Conservation (phyloP, 2,888 invertebrate species). For the Trissoscelio sp. region DNA sequence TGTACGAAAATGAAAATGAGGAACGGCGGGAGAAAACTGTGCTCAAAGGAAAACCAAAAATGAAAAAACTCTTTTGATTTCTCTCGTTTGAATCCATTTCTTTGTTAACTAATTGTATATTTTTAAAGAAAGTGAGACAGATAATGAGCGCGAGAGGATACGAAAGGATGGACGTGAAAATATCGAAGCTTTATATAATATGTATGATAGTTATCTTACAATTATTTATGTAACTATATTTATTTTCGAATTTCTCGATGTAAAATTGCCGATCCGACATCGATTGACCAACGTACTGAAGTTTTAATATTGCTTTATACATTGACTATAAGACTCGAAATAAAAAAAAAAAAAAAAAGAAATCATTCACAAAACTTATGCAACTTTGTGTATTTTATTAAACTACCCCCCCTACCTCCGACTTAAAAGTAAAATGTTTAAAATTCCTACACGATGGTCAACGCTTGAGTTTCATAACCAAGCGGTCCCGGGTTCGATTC, state of each 20-base stretch:
- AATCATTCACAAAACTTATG: conserved; percentile 48
- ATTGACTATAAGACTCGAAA: conserved; percentile 80
- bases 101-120: conserved; percentile 53
- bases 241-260: conserved; percentile 81
- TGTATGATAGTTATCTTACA: conserved; percentile 82
- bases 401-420: too few species aligned
- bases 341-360: conserved; percentile 69
- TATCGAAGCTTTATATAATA: conserved; percentile 79
- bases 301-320: conserved; percentile 83
- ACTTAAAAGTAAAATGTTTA: too few species aligned
- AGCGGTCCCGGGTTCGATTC: too few species aligned
- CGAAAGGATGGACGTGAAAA: conserved; percentile 69
- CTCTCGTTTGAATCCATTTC: conserved; percentile 17
- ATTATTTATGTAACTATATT: conserved; percentile 82
- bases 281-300: conserved; percentile 81
- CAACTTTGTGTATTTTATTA: too few species aligned
- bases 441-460: too few species aligned
- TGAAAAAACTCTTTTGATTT: conserved; percentile 34
- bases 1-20: conserved; percentile 60
- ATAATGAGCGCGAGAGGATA: conserved; percentile 11
- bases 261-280: conserved; percentile 76
- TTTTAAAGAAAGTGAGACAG: conserved; percentile 37
- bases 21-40: conserved; percentile 50
- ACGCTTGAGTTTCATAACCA: too few species aligned
- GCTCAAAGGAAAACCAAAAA: conserved; percentile 67